These are phyloP conservation scores for Protosalanx chinensis DNA, from an alignment of 2,797 vertebrate genomes.

Conservation along the genomic window DNA sequence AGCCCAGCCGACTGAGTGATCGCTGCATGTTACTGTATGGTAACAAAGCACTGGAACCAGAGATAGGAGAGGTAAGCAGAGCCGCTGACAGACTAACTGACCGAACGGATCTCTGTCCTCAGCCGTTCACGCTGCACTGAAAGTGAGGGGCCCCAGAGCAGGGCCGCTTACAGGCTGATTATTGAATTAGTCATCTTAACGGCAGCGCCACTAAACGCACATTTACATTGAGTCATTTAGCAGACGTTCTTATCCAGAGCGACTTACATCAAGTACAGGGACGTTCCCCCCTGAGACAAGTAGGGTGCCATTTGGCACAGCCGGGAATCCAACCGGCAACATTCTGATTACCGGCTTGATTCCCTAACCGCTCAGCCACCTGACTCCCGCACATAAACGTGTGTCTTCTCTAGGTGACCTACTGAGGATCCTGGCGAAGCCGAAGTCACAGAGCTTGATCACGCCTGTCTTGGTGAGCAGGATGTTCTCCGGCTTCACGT, in stretches of 20 bases:
- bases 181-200: constrained; percentile 68
- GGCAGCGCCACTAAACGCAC: constrained; percentile 51
- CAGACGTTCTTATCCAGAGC: too few relatives aligned
- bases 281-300: too few relatives aligned
- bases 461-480: constrained; percentile 85
- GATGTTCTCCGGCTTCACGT: constrained; percentile 90
- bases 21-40: constrained; percentile 58
- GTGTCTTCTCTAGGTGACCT: constrained; percentile 49
- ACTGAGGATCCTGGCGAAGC: constrained; percentile 87
- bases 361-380: too few relatives aligned
- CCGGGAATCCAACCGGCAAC: too few relatives aligned
- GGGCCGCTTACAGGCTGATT: constrained; percentile 35
- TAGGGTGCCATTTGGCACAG: too few relatives aligned
- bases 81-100: constrained; percentile 45
- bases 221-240: constrained; percentile 5
- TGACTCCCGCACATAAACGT: constrained; percentile 39
- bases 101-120: constrained; percentile 27
- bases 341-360: too few relatives aligned
- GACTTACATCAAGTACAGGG: too few relatives aligned
- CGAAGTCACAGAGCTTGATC: constrained; percentile 90
- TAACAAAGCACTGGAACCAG: constrained; percentile 61
- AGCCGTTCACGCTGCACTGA: constrained; percentile 47
- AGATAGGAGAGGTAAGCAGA: constrained; percentile 58
- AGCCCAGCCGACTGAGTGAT: constrained; percentile 44
- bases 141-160: constrained; percentile 53